phyloP scores from a whole-genome alignment of 2,113 vertebrate genomes.

The Ursus arctos region DNA sequence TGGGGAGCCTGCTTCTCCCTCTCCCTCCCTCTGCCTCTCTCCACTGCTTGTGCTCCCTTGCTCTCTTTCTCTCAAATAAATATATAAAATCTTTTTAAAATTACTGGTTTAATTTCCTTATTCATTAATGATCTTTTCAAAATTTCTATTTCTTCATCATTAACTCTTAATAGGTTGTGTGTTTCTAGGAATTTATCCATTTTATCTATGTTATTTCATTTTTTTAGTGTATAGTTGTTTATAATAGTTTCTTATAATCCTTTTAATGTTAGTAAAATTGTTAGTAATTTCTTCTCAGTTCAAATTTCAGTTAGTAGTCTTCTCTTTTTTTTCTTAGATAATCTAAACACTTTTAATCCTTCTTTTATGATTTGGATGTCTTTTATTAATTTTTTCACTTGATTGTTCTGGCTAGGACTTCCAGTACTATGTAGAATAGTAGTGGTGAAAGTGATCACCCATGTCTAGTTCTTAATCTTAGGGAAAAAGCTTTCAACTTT shows the following conservation, averaged over 20 bases:
- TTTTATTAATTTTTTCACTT: background rate
- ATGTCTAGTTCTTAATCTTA: background rate
- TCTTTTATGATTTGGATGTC: background rate
- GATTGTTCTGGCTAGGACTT: background rate
- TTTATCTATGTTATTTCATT: no score
- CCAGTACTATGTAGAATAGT: background rate
- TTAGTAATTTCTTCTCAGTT: background rate
- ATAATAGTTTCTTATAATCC: background rate
- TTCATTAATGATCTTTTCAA: no score
- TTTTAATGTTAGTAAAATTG: background rate
- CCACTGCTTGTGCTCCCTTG: no score
- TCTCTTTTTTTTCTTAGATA: background rate
- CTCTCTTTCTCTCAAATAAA: no score
- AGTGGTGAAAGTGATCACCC: background rate
- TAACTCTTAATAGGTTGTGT: no score
- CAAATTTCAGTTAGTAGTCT: background rate
- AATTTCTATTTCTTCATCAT: no score
- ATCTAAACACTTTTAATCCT: background rate
- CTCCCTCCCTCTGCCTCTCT: no score
- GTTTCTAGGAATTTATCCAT: no score
- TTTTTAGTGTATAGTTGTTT: background rate
- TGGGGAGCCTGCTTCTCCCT: no score
- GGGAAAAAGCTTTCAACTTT: background rate
- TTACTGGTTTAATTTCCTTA: no score
- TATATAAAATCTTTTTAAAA: no score